Evolutionary conservation across 2,888 invertebrate species (phyloP), one percentile per base, ranked within the genome.

Genomic region (Strigamia crassipes): DNA sequence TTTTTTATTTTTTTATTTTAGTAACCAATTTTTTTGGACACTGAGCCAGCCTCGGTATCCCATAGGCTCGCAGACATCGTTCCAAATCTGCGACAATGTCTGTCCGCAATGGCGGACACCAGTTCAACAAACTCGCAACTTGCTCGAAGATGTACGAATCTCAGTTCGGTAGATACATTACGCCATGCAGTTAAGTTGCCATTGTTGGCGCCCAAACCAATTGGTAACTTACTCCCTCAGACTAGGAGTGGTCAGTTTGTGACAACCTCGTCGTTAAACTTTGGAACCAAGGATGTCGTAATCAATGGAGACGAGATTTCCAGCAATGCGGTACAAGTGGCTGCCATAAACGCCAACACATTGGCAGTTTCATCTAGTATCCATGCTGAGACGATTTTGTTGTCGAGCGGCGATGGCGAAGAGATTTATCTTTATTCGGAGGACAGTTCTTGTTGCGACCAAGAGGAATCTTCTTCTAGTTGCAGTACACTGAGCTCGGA

Each of bases 401-500:
- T 73, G 31, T 73, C 73, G 27, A 73, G 73, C 73, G 73, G 73
- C 23, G 73, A 73, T 31, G 73, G 73, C 31, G 73, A 73, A 31
- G 73, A 73, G 31, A 8, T 27, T 0, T 73, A 31, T 73, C 12
- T 73, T 0, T 73, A 73, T 31, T 73, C 73, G 0, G 73, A 27
- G 3, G 73, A 73, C n/a, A 73, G 73, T 73, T 73, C 73, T 73
- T 73, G 73, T 8, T 12, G 23, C n/a, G 73, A 73, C 31, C 73
- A 73, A 27, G 73, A 73, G 27, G 73, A 73, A n/a, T 73, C 73
- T 31, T 73, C 73, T n/a, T 91, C 91, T 61, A 91, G 90, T 84
- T 91, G 87, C 84, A 84, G 84, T 81, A 82, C 82, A 88, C 86
- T 89, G 85, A 88, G 89, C 87, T 88, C 88, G 88, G 89, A 89